phyloP scores from a whole-genome alignment of 2,797 vertebrate species.

The Macropodus opercularis region DNA sequence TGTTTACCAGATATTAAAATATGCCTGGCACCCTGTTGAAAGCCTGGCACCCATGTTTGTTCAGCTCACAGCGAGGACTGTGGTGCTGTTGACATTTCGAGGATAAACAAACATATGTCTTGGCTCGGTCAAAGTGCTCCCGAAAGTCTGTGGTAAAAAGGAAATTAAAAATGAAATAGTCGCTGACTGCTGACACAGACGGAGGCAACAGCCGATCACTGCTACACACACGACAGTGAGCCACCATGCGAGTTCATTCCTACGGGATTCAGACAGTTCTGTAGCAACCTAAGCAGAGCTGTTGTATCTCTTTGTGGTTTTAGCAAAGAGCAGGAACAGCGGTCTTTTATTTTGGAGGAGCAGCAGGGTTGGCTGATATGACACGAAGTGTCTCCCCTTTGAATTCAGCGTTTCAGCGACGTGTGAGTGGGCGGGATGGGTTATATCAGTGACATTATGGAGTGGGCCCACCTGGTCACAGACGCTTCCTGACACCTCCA shows the following conservation, averaged over 20 bases:
- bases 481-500: conserved; percentile 29
- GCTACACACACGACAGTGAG: not conserved
- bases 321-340: conserved; percentile 8
- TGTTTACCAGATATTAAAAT: conserved; percentile 65
- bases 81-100: conserved; percentile 60
- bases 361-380: conserved; percentile 23
- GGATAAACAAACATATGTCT: conserved; percentile 57
- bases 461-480: conserved; percentile 39
- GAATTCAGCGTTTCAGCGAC: conserved; percentile 19
- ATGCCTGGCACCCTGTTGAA: conserved; percentile 39
- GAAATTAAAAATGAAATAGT: conserved; percentile 6
- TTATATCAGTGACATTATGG: conserved; percentile 39
- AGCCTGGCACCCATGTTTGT: conserved; percentile 44
- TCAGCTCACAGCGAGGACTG: conserved; percentile 47
- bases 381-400: conserved; percentile 10
- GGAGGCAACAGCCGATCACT: not conserved
- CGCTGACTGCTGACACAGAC: not conserved
- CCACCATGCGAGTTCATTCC: not conserved
- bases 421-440: conserved; percentile 16
- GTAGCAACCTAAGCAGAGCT: not conserved
- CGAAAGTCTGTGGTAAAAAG: conserved; percentile 7
- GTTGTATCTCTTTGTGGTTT: not conserved
- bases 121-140: conserved; percentile 28
- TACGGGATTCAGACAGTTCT: not conserved
- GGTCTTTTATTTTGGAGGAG: conserved; percentile 23